Conservation (phyloP, 2,888 invertebrate species). For the Phyto melanocephala region DNA sequence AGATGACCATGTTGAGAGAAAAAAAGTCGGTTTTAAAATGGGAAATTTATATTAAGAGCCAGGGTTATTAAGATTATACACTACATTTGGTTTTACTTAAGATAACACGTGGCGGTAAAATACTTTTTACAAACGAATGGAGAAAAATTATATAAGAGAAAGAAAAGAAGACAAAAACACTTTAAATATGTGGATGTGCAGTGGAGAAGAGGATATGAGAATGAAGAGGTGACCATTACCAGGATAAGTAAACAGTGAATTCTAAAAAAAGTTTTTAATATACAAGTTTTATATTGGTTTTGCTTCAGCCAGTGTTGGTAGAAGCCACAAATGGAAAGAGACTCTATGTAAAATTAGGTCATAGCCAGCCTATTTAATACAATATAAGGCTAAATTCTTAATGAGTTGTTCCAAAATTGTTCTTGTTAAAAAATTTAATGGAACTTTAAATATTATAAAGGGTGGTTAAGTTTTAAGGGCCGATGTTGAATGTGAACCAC, state of each 20-base stretch:
- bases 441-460: too few species aligned
- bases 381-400: too few species aligned
- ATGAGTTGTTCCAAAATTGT: too few species aligned
- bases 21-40: slow-evolving; percentile 57
- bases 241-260: neutral
- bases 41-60: slow-evolving; percentile 59
- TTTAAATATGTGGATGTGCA: slow-evolving; percentile 21
- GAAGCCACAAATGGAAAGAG: too few species aligned
- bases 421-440: too few species aligned
- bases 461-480: too few species aligned
- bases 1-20: neutral
- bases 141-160: neutral
- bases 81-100: slow-evolving; percentile 71
- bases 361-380: too few species aligned
- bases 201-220: neutral
- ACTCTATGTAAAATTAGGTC: too few species aligned
- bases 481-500: too few species aligned
- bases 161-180: neutral
- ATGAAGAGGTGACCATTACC: neutral
- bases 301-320: too few species aligned
- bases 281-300: too few species aligned
- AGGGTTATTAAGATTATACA: slow-evolving; percentile 63
- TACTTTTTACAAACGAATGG: slow-evolving; percentile 33
- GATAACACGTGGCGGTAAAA: slow-evolving; percentile 72
- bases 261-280: neutral